phyloP scores from a whole-genome alignment of 1,140 invertebrate species.

The Drosophila nannoptera region DNA sequence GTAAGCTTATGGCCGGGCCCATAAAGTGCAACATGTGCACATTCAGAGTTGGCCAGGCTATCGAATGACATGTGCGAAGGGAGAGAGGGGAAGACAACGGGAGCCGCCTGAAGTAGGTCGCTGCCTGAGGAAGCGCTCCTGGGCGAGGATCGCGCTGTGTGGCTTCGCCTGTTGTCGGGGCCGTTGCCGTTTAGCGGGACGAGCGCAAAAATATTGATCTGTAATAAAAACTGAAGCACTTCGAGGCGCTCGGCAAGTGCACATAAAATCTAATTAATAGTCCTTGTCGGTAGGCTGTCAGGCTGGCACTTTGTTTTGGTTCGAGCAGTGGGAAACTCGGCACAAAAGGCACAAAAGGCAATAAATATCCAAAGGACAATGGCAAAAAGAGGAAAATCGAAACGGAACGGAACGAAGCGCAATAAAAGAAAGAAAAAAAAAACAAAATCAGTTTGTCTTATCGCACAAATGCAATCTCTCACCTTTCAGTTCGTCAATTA shows the following conservation, averaged over 20 bases:
- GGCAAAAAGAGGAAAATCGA: conserved; percentile 20
- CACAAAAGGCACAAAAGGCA: conserved; percentile 55
- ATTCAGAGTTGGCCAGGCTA: conserved; percentile 55
- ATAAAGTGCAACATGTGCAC: conserved; percentile 51
- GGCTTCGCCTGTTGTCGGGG: conserved; percentile 50
- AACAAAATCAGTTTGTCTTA: conserved; percentile 59
- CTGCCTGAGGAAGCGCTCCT: not conserved
- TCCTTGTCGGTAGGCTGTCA: conserved; percentile 61
- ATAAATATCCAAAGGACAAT: conserved; percentile 55
- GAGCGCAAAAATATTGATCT: conserved; percentile 71
- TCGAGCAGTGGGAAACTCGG: conserved; percentile 68
- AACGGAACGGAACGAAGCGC: not conserved
- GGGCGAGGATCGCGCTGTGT: conserved; percentile 32
- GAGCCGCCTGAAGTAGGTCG: conserved; percentile 28
- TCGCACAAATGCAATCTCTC: conserved; percentile 72
- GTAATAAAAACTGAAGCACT: conserved; percentile 53
- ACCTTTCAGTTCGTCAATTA: conserved; percentile 75
- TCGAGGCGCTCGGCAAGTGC: conserved; percentile 47
- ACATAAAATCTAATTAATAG: conserved; percentile 77
- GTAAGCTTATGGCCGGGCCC: not conserved
- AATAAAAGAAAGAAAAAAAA: not conserved
- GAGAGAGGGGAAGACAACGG: conserved; percentile 4
- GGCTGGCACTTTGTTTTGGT: conserved; percentile 73
- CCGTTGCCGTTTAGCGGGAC: conserved; percentile 36
- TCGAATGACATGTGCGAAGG: conserved; percentile 51